A percentile compares a stretch with the other conserved stretches of the same genome.
Conservation (phyloP, 2,888 invertebrate genomes). For the Augiades crinisus region DNA sequence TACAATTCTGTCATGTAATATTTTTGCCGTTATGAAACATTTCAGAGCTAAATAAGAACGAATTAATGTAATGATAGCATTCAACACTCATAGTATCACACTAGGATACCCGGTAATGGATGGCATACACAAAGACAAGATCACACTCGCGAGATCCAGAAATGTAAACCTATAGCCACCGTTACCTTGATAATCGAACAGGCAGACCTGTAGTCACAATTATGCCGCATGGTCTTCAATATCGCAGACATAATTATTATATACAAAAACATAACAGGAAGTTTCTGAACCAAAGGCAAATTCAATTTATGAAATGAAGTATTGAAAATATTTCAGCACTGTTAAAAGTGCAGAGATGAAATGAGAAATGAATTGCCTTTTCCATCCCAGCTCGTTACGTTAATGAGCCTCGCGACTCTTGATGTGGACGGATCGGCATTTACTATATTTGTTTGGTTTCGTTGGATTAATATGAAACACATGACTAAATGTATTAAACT, state of each 20-base stretch:
- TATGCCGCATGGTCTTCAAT: too few species aligned
- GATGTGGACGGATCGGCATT: constrained; percentile 12
- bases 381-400: constrained; percentile 21
- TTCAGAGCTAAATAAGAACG: too few species aligned
- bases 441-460: constrained; percentile 20
- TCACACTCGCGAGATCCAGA: too few species aligned
- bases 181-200: too few species aligned
- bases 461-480: constrained; percentile 22
- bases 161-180: too few species aligned
- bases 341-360: constrained; percentile 19
- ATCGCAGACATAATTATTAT: too few species aligned
- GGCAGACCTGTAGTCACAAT: too few species aligned
- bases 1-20: not conserved
- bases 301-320: constrained; percentile 5
- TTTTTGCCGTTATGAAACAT: too few species aligned
- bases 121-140: too few species aligned
- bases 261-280: not conserved
- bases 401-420: constrained; percentile 23
- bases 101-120: too few species aligned
- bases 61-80: too few species aligned
- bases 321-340: constrained; percentile 3
- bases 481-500: constrained; percentile 27
- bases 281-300: not conserved
- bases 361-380: constrained; percentile 24
- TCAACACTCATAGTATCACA: too few species aligned